Base-by-base conservation (phyloP, 2,113 vertebrate genomes). In the Oreochromis niloticus region DNA sequence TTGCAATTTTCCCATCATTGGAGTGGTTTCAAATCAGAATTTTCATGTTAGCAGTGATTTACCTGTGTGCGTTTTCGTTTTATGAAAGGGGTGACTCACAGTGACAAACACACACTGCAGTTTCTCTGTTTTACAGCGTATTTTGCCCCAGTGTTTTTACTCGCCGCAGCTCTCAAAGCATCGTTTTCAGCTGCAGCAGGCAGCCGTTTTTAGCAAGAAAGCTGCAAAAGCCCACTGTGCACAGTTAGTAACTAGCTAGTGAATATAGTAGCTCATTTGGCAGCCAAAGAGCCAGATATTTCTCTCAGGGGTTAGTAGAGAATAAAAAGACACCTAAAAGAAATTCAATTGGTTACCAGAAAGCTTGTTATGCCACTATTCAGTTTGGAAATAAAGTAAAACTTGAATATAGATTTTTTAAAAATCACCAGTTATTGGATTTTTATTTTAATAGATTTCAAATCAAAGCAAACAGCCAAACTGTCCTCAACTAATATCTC, bases 191-290 rank as follows among this genome's bases (percentile, higher is more conserved):
- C 55, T 81, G 79, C 54, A 57, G 79, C 79, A 78, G 73, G 73
- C 73, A 0, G 46, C 10, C 27, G 27, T 32, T 50, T 50, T 78
- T 78, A 78, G 27, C 71, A 30, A 2, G 43, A 78, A 50, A 78
- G 71, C 71, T 52, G 46, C 27, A 78, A 50, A 52, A 78, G 27
- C 46, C 73, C 27, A 52, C 73, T 78, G 73, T 78, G 73, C 73
- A 78, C 73, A 78, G 73, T 78, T 34, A 78, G 46, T 34, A 34
- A 32, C 27, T 8, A 34, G 46, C 73, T 50, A n/a, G 46, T 52
- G 22, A 48, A 48, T 46, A 73, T 7, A 73, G 9, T 73, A 48
- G 68, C 41, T 46, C 68, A 73, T 48, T 73, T 78, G 52, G 46
- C 6, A 78, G 46, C 27, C 46, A 78, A 78, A 78, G 24, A 50